Conservation (phyloP, 1,140 invertebrate genomes). For the Littorina saxatilis region DNA sequence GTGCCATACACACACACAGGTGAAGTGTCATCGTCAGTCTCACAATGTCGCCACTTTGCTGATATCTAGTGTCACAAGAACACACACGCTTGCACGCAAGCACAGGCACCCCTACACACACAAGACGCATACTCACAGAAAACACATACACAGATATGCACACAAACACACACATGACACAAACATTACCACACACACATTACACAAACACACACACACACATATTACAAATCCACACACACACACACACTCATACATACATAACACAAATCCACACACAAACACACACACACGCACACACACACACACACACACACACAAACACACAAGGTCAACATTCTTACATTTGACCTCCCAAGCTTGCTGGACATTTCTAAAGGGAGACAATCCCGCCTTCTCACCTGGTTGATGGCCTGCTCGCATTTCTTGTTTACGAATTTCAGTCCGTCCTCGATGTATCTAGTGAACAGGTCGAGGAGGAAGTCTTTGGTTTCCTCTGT, state of each 20-base stretch:
- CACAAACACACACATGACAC: too few relatives aligned
- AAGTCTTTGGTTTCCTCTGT: slow-evolving; percentile 74
- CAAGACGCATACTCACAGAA: too few relatives aligned
- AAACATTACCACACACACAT: slow-evolving; percentile 12
- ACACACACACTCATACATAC: neutral
- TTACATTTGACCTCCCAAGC: too few relatives aligned
- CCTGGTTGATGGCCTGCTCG: slow-evolving; percentile 81
- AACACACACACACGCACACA: neutral
- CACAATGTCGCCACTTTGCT: too few relatives aligned
- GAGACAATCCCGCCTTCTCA: slow-evolving; percentile 63
- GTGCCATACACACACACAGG: too few relatives aligned
- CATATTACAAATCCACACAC: neutral
- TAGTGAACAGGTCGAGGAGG: slow-evolving; percentile 80
- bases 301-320: too few relatives aligned
- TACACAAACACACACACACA: neutral
- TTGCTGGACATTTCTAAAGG: too few relatives aligned
- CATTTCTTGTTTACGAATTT: slow-evolving; percentile 82
- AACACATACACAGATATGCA: too few relatives aligned
- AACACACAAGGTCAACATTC: too few relatives aligned
- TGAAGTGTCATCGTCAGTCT: too few relatives aligned
- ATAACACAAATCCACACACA: too few relatives aligned
- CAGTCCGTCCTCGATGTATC: slow-evolving; percentile 82
- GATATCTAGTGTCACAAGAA: too few relatives aligned
- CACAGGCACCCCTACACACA: neutral
- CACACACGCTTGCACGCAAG: neutral